These are phyloP conservation scores for Diadumene lineata DNA, from an alignment of 92 coral and sea anemone genomes.

Conservation along the genomic window DNA sequence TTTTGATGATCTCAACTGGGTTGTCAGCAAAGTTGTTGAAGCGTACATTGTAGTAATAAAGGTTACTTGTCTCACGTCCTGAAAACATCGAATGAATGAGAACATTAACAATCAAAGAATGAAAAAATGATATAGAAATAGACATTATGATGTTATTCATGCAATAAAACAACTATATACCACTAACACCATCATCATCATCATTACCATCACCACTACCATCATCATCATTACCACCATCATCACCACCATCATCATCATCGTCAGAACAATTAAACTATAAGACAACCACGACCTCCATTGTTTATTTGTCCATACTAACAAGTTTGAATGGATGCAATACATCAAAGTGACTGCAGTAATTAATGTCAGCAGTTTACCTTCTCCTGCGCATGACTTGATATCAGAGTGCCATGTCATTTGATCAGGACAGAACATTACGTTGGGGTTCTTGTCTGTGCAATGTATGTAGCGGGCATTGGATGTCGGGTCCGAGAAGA, in stretches of 20 bases:
- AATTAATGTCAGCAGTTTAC: slow-evolving; percentile 29
- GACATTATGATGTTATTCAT: too few relatives aligned
- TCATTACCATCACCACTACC: too few relatives aligned
- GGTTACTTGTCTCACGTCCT: slow-evolving; percentile 80
- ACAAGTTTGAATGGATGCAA: background rate
- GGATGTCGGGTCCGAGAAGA: slow-evolving; percentile 81
- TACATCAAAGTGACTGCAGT: background rate
- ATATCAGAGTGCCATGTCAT: slow-evolving; percentile 85
- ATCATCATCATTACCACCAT: too few relatives aligned
- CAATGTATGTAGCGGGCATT: slow-evolving; percentile 86
- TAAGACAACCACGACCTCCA: too few relatives aligned
- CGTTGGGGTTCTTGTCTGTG: slow-evolving; percentile 62
- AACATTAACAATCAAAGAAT: too few relatives aligned
- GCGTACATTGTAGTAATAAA: slow-evolving; percentile 71
- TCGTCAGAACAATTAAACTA: too few relatives aligned
- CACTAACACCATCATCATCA: too few relatives aligned
- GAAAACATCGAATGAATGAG: too few relatives aligned
- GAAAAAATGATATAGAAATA: too few relatives aligned
- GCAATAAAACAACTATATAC: too few relatives aligned
- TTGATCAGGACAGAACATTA: slow-evolving; percentile 82
- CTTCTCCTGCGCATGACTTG: slow-evolving; percentile 87
- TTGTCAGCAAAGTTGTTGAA: slow-evolving; percentile 83
- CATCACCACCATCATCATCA: too few relatives aligned
- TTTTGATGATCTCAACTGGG: slow-evolving; percentile 66
- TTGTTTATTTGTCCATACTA: too few relatives aligned